Percentiles rank a stretch among this genome's conserved stretches.
Evolutionary conservation across 2,113 vertebrate genomes (phyloP).

Genomic region (Charadrius vociferus): DNA sequence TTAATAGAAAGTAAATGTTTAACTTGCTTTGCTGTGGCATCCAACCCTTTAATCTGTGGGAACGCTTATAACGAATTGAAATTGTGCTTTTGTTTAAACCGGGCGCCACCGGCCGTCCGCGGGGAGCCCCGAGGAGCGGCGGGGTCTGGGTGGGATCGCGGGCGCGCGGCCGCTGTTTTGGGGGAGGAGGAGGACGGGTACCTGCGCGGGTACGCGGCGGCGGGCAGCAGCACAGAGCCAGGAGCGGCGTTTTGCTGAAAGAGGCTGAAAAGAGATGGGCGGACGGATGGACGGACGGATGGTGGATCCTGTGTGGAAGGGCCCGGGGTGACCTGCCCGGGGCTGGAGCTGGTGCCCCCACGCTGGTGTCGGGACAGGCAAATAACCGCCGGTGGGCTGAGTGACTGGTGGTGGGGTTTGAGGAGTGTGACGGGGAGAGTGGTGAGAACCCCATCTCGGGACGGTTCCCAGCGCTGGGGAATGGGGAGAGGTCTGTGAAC

Average conservation of each 20-base stretch:
- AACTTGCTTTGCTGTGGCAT: conserved; percentile 65
- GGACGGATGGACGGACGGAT: fast-evolving
- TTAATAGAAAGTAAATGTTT: conserved; percentile 77
- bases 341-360: background rate
- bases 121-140: too few species aligned
- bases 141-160: too few species aligned
- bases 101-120: background rate
- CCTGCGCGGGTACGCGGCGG: too few species aligned
- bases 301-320: background rate
- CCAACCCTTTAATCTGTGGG: conserved; percentile 64
- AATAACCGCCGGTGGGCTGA: fast-evolving
- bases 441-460: fast-evolving
- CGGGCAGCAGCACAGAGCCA: too few species aligned
- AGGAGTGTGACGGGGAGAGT: fast-evolving
- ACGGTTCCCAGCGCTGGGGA: background rate
- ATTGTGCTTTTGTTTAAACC: conserved; percentile 7
- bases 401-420: background rate
- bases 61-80: conserved; percentile 20
- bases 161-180: too few species aligned
- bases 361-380: background rate
- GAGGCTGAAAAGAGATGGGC: background rate
- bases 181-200: too few species aligned
- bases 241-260: background rate
- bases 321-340: fast-evolving
- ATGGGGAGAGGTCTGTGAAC: background rate